phyloP scores from a whole-genome alignment of 2,888 invertebrate species.

The Palloptera scutellata region DNA sequence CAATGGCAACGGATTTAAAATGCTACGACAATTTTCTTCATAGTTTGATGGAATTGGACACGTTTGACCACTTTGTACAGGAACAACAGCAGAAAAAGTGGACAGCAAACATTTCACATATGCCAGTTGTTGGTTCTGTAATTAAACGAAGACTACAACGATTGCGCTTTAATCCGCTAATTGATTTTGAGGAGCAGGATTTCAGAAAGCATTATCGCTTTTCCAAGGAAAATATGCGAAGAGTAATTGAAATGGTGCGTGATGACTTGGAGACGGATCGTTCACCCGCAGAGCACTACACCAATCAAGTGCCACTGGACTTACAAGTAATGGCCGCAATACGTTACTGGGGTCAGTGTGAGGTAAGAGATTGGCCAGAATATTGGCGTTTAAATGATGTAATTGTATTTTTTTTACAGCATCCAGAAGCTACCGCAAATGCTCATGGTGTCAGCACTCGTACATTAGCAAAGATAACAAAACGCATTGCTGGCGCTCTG shows the following conservation, averaged over 20 bases:
- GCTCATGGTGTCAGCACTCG: conserved; percentile 48
- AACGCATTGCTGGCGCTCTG: conserved; percentile 51
- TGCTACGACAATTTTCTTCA: no score
- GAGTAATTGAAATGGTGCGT: conserved; percentile 53
- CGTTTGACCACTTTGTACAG: no score
- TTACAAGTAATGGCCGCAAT: conserved; percentile 53
- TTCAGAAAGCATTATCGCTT: conserved; percentile 52
- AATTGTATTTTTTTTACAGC: conserved; percentile 37
- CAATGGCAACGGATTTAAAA: no score
- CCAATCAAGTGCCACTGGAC: conserved; percentile 55
- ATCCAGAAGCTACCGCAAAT: conserved; percentile 50
- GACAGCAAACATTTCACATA: background rate
- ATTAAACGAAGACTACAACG: background rate
- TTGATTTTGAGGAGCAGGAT: conserved; percentile 49
- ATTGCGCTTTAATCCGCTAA: conserved; percentile 49
- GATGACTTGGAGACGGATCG: conserved; percentile 51
- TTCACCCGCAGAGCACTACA: conserved; percentile 2
- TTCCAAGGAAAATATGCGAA: conserved; percentile 52
- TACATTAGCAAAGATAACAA: conserved; percentile 52
- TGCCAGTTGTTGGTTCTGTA: background rate
- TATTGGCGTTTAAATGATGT: background rate
- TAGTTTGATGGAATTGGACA: no score
- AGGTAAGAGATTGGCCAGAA: conserved; percentile 40
- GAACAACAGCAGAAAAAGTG: no score
- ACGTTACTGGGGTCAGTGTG: conserved; percentile 52